A percentile compares a stretch with the other conserved stretches of the same genome.
phyloP scores from a whole-genome alignment of 1,140 invertebrate genomes.

The Megalonaias nervosa region DNA sequence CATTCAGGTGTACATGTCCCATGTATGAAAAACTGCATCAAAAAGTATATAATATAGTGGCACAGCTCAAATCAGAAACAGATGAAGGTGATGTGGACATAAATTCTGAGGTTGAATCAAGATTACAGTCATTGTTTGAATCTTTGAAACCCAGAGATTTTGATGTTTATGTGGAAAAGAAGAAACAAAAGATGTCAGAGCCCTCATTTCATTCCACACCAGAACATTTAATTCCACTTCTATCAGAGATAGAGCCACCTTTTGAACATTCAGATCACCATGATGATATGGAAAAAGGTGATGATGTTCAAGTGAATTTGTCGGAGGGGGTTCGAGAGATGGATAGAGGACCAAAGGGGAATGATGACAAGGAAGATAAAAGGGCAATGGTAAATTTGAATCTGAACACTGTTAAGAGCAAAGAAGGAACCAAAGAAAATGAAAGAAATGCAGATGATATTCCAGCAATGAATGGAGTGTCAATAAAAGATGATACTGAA shows the following conservation, averaged over 20 bases:
- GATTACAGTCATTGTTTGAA: background rate
- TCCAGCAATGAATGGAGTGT: background rate
- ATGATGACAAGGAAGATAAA: background rate
- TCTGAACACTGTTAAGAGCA: background rate
- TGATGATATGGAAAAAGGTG: too few relatives aligned
- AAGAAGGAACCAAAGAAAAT: background rate
- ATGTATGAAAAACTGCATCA: slow-evolving; percentile 2
- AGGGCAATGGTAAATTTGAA: slow-evolving; percentile 1
- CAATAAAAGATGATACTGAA: background rate
- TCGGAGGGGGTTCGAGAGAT: background rate
- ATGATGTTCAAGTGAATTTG: too few relatives aligned
- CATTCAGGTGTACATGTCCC: slow-evolving; percentile 6
- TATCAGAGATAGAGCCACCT: too few relatives aligned
- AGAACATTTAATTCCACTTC: too few relatives aligned
- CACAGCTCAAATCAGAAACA: background rate
- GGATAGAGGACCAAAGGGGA: background rate
- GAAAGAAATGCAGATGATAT: background rate
- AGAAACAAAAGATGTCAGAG: too few relatives aligned
- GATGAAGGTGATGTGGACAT: slow-evolving; percentile 9
- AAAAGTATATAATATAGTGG: background rate
- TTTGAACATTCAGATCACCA: too few relatives aligned
- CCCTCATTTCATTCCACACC: too few relatives aligned
- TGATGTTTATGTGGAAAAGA: too few relatives aligned
- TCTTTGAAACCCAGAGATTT: background rate
- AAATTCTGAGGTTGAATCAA: background rate